These are phyloP conservation scores for Drosophila histrio DNA, from an alignment of 2,888 invertebrate species.

Conservation along the genomic window DNA sequence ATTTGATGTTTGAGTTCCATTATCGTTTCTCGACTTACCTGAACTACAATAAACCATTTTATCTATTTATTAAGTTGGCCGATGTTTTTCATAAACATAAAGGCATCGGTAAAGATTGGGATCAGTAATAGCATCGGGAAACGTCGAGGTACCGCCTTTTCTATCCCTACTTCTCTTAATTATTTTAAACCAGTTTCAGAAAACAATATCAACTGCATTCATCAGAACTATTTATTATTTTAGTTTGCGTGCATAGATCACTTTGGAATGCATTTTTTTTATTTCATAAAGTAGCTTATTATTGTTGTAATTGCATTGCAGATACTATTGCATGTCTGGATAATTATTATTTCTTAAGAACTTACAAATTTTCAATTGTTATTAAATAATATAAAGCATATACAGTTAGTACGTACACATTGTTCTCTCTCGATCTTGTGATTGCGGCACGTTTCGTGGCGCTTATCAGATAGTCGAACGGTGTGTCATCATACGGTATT, in stretches of 20 bases:
- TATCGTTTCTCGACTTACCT: too few species aligned
- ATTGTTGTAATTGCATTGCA: not conserved
- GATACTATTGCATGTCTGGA: constrained; percentile 2
- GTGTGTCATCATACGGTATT: constrained; percentile 37
- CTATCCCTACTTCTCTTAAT: too few species aligned
- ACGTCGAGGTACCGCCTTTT: too few species aligned
- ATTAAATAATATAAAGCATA: not conserved
- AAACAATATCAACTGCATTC: not conserved
- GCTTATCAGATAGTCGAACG: constrained; percentile 32
- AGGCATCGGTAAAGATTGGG: too few species aligned
- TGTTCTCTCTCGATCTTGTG: constrained; percentile 2
- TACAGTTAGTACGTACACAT: not conserved
- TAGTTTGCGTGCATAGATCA: not conserved
- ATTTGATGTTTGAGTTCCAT: too few species aligned
- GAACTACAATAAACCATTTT: too few species aligned
- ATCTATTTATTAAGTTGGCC: too few species aligned
- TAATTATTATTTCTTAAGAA: not conserved
- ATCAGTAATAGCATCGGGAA: too few species aligned
- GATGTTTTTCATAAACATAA: too few species aligned
- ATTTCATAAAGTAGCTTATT: not conserved
- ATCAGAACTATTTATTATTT: not conserved
- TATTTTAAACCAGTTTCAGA: too few species aligned
- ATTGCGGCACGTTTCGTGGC: constrained; percentile 3
- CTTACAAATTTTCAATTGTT: not conserved
- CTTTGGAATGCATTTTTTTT: constrained; percentile 3